Evolutionary conservation across 2,888 invertebrate species (phyloP).

Genomic region (Plebejus anna): DNA sequence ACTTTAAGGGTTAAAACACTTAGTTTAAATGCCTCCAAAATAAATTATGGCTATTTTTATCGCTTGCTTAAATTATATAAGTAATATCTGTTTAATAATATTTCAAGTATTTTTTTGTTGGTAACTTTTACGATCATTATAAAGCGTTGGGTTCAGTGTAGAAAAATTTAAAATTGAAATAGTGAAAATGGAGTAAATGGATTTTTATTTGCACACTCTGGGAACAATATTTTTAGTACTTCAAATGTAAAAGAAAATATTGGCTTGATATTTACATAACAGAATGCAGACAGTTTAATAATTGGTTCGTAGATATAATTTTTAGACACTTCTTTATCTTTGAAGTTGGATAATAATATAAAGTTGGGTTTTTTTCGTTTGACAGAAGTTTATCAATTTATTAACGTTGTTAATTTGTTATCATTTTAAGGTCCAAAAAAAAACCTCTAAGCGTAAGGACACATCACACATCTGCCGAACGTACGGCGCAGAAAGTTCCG

Average conservation of each 20-base stretch:
- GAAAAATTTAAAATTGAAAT: background rate
- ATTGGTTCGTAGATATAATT: background rate
- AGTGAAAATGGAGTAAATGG: background rate
- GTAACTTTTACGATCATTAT: background rate
- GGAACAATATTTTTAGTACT: background rate
- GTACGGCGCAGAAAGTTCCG: no score
- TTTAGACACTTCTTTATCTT: background rate
- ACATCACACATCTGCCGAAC: no score
- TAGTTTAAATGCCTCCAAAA: no score
- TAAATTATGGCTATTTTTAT: no score
- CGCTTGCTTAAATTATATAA: no score
- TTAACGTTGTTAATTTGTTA: no score
- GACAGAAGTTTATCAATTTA: no score
- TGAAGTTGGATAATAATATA: no score
- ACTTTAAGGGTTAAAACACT: background rate
- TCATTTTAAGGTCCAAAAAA: no score
- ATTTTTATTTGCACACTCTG: background rate
- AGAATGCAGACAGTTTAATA: background rate
- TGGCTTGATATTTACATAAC: background rate
- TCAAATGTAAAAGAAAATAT: background rate
- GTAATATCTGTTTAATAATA: no score
- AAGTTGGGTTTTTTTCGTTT: no score
- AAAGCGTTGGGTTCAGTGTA: background rate
- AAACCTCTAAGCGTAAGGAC: no score
- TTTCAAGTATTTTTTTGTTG: background rate